Evolutionary conservation across 2,113 vertebrate species (phyloP).

Genomic region (Spizaetus ornatus): DNA sequence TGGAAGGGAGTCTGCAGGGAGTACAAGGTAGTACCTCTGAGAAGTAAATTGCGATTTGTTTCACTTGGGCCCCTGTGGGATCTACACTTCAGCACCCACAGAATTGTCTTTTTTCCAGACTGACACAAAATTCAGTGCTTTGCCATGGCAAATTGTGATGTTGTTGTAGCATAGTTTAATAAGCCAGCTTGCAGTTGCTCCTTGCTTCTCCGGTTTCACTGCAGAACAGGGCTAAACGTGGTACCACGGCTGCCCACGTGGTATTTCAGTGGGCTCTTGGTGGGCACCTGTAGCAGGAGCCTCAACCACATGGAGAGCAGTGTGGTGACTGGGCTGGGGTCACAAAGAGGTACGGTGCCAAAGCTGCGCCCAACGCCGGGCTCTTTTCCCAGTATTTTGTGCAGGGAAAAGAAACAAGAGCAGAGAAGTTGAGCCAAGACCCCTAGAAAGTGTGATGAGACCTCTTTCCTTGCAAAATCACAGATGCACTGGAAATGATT

Average conservation of each 20-base stretch:
- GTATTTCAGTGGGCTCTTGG: not conserved
- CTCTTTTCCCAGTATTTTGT: not conserved
- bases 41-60: not conserved
- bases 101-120: not conserved
- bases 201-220: not conserved
- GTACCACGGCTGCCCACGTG: rapidly evolving
- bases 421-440: not conserved
- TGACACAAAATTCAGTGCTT: not conserved
- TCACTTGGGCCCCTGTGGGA: not conserved
- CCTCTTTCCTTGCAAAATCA: not conserved
- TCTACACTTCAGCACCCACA: not conserved
- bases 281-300: not conserved
- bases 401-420: not conserved
- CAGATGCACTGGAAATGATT: not conserved
- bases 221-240: not conserved
- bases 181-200: not conserved
- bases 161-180: not conserved
- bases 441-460: not conserved
- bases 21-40: not conserved
- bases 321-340: not conserved
- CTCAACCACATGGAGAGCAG: not conserved
- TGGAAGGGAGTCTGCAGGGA: not conserved
- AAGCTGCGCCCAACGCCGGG: not conserved
- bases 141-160: not conserved
- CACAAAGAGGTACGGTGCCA: rapidly evolving